Evolutionary conservation across 2,888 invertebrate species (phyloP), one percentile per base, ranked within the genome.

Genomic region (Linnaemya vulpina): DNA sequence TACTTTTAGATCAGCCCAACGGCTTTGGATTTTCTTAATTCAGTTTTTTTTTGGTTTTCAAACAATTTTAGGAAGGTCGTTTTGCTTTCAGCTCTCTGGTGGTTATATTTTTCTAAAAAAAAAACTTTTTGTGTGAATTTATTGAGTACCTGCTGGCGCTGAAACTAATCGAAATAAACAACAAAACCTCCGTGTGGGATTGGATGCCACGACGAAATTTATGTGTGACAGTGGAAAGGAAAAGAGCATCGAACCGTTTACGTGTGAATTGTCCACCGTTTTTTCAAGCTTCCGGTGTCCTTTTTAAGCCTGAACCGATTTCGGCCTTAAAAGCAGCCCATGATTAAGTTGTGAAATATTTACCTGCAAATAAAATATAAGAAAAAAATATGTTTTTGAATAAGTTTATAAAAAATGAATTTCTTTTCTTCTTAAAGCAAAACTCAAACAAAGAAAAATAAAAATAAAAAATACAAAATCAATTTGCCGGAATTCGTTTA

Each of bases 261-360:
- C 75, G 82, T 79, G 82, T 71, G 78, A 82, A 85, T 71, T 71
- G 11, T 78, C 51, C 60, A 20, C 51, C 62, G 68, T 43, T 38
- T 68, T n/a, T 86, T 74, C 40, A 70, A 74, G 83, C 86, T 86
- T 86, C 83, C 83, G 86, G 80, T 80, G 63, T 53, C 38, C 15
- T 73, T 84, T 71, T 22, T 4, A 25, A 10, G 2, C 63, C 8
- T 10, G 17, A 62, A 43, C 1, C 43, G 65, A 79, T 11, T 35
- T 5, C 25, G 5, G 17, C 3, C 8, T 9, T 25, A 9, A 49
- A 70, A 68, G 30, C 10, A 67, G 30, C 30, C 25, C 51, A 51
- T 63, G 43, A 80, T 80, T 80, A 67, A 80, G 65, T 71, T 84
- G 81, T 70, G 53, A 76, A 74, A 67, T 70, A 68, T 62, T 53